phyloP scores from a whole-genome alignment of 30 jellyfish, hydroid and myxozoan species.

The Hydractinia echinata region DNA sequence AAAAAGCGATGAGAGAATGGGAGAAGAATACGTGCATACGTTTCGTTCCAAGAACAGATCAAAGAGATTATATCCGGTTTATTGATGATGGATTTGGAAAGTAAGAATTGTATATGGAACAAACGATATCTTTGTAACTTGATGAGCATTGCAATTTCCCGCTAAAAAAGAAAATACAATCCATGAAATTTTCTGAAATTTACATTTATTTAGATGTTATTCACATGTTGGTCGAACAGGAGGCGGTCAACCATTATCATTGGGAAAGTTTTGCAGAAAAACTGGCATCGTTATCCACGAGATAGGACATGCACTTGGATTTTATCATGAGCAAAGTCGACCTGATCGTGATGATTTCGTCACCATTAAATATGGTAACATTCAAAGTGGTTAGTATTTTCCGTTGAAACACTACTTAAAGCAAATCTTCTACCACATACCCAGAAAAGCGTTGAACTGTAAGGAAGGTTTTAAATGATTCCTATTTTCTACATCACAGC shows the following conservation, averaged over 20 bases:
- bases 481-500: too few relatives aligned
- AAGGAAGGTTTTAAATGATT: too few relatives aligned
- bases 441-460: too few relatives aligned
- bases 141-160: too few relatives aligned
- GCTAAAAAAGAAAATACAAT: too few relatives aligned
- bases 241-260: constrained; percentile 67
- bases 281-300: constrained; percentile 84
- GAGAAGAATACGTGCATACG: constrained; percentile 31
- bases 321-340: constrained; percentile 79
- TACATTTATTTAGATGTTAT: constrained; percentile 55
- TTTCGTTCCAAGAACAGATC: constrained; percentile 41
- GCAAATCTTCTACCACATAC: too few relatives aligned
- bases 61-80: constrained; percentile 27
- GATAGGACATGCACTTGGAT: constrained; percentile 84
- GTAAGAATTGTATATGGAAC: too few relatives aligned
- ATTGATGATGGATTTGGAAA: constrained; percentile 17
- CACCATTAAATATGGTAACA: constrained; percentile 56
- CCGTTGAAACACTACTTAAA: too few relatives aligned
- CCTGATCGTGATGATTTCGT: constrained; percentile 82
- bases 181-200: too few relatives aligned
- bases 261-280: constrained; percentile 71
- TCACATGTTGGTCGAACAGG: constrained; percentile 84
- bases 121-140: too few relatives aligned
- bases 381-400: constrained; percentile 48
- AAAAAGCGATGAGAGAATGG: constrained; percentile 28